A percentile compares a stretch with the other conserved stretches of the same genome.
phyloP scores from a whole-genome alignment of 1,140 invertebrate genomes.

The Lysiphlebus fabarum region DNA sequence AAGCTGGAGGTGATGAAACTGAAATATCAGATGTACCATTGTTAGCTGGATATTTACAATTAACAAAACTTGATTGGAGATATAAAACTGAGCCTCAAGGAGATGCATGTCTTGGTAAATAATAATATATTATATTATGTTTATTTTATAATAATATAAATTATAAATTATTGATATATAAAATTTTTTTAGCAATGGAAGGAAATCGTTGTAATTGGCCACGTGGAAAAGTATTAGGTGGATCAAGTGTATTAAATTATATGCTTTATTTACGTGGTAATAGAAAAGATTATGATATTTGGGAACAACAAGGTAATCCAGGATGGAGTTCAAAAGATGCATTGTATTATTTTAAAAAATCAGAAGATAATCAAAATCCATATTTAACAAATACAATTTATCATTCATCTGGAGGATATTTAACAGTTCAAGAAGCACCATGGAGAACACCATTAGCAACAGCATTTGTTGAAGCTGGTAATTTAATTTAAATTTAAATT shows the following conservation, averaged over 20 bases:
- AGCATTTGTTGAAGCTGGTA: constrained; percentile 80
- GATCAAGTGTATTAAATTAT: constrained; percentile 88
- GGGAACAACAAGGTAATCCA: constrained; percentile 85
- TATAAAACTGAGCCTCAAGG: constrained; percentile 88
- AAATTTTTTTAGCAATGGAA: constrained; percentile 67
- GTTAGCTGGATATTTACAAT: constrained; percentile 80
- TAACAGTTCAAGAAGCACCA: constrained; percentile 82
- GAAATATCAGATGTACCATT: constrained; percentile 87
- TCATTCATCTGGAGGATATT: constrained; percentile 73
- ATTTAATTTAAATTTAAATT: no score
- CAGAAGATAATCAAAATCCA: constrained; percentile 84
- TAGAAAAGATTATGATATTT: constrained; percentile 87
- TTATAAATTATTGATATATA: no score
- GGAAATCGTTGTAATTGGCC: constrained; percentile 84
- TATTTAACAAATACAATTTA: constrained; percentile 74
- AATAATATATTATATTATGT: background rate
- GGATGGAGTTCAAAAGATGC: constrained; percentile 89
- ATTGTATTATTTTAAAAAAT: constrained; percentile 89
- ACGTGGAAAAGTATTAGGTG: constrained; percentile 75
- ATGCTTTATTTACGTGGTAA: constrained; percentile 97
- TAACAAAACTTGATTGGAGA: constrained; percentile 86
- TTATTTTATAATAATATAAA: no score
- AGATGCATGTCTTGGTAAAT: constrained; percentile 68
- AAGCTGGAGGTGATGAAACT: constrained; percentile 90
- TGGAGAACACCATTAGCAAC: constrained; percentile 79